Evolutionary conservation across 2,888 invertebrate species (phyloP).

Genomic region (Heliothis peltigera): DNA sequence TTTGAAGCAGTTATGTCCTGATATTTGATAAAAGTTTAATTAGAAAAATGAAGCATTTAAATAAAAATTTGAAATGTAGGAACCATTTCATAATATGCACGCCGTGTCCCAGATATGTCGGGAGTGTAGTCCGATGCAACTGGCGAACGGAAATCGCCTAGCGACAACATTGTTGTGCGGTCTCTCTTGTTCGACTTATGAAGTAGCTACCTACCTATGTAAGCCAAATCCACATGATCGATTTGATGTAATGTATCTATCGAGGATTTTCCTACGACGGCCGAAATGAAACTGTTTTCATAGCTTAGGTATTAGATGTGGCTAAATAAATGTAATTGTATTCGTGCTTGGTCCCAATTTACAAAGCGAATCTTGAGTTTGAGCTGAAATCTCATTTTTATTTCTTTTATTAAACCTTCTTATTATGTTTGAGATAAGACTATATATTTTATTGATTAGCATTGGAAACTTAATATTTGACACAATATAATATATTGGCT

Average conservation of each 20-base stretch:
- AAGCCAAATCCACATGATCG: slow-evolving; percentile 43
- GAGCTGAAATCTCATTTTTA: too few relatives aligned
- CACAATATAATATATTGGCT: too few relatives aligned
- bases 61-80: slow-evolving; percentile 50
- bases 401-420: too few relatives aligned
- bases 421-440: too few relatives aligned
- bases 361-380: too few relatives aligned
- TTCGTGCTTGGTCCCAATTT: too few relatives aligned
- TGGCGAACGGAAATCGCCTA: slow-evolving; percentile 86
- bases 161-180: slow-evolving; percentile 87
- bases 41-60: slow-evolving; percentile 24
- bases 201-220: slow-evolving; percentile 46
- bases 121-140: slow-evolving; percentile 73
- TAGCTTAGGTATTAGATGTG: too few relatives aligned
- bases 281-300: too few relatives aligned
- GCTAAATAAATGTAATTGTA: too few relatives aligned
- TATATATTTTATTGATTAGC: too few relatives aligned
- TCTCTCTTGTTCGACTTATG: slow-evolving; percentile 70
- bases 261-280: neutral
- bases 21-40: neutral
- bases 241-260: slow-evolving; percentile 17
- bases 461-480: too few relatives aligned
- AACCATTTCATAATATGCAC: slow-evolving; percentile 67
- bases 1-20: too few relatives aligned
- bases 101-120: slow-evolving; percentile 86